Evolutionary conservation across 2,888 invertebrate species (phyloP), one percentile per base, ranked within the genome.

Genomic region (Chironomus riparius): DNA sequence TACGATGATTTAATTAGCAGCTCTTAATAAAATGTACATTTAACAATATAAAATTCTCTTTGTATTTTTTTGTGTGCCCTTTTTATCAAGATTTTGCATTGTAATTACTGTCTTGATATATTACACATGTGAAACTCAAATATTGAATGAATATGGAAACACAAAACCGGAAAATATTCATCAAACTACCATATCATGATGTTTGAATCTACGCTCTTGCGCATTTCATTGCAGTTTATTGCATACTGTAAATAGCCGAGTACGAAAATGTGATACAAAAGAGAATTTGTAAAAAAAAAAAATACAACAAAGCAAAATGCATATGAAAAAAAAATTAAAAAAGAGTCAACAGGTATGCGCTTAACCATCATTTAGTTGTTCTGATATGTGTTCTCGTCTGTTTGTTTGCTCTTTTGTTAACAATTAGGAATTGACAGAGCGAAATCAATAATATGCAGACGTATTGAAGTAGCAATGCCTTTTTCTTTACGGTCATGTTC

Each of bases 1-100:
- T 76, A 48, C 71, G 76, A 28, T 77, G 76, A 77, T 76, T 76
- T 77, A 77, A 76, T 77, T 77, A 77, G 77, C 74, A 70, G 56
- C 56, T 15, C 18, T 56, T 56, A 15, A 56, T 18, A 56, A 38
- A 10, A 10, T 38, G 38, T 38, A 38, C 38, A 38, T 38, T 38
- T 4, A 38, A 38, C 38, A 38, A 38, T 38, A 38, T 38, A 38
- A 38, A 38, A 38, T 38, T 38, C 38, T 38, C 38, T 38, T 38
- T 38, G 38, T 18, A 56, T 56, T 18, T 56, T 50, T 56, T 56
- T 56, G 56, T 56, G 56, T 70, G 70, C 70, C 24, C 21, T 15
- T 15, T 61, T 50, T 72, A 72, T 72, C 72, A 72, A 72, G 72
- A 72, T 72, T 65, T 72, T 21, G 50, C 62, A 50, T 72, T 21